These are phyloP conservation scores for Conus betulinus DNA, from an alignment of 1,140 invertebrate genomes.

Conservation along the genomic window DNA sequence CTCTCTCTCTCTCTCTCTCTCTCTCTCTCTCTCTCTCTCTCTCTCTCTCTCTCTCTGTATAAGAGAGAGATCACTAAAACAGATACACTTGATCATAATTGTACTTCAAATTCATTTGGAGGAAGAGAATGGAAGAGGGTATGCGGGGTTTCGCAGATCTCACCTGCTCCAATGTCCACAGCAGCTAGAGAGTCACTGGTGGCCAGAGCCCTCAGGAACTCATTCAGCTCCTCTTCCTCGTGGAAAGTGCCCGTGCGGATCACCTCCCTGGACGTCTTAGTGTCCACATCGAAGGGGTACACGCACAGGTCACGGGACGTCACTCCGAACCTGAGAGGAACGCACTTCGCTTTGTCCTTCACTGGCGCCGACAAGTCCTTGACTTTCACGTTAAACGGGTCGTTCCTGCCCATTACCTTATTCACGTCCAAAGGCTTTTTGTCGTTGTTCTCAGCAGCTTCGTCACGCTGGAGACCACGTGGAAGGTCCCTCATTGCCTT, in stretches of 20 bases:
- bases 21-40: no score
- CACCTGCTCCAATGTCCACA: conserved; percentile 55
- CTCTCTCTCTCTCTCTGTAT: no score
- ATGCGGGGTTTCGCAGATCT: not conserved
- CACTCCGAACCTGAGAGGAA: not conserved
- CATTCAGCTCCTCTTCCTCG: conserved; percentile 9
- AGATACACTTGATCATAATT: no score
- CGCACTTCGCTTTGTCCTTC: not conserved
- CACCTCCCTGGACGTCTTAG: not conserved
- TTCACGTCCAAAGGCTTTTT: not conserved
- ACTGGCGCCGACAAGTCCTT: not conserved
- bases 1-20: no score
- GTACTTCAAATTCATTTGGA: no score
- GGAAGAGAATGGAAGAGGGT: no score
- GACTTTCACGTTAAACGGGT: not conserved
- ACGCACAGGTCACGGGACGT: conserved; percentile 9
- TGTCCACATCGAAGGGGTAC: conserved; percentile 11
- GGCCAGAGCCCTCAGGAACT: not conserved
- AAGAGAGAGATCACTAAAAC: no score
- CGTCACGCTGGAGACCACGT: not conserved
- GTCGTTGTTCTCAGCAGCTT: not conserved
- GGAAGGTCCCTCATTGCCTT: not conserved
- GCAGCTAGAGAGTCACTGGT: conserved; percentile 23
- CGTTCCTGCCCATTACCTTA: not conserved
- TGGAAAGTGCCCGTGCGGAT: not conserved